phyloP scores from a whole-genome alignment of 2,888 invertebrate species.

The Theretra japonica region DNA sequence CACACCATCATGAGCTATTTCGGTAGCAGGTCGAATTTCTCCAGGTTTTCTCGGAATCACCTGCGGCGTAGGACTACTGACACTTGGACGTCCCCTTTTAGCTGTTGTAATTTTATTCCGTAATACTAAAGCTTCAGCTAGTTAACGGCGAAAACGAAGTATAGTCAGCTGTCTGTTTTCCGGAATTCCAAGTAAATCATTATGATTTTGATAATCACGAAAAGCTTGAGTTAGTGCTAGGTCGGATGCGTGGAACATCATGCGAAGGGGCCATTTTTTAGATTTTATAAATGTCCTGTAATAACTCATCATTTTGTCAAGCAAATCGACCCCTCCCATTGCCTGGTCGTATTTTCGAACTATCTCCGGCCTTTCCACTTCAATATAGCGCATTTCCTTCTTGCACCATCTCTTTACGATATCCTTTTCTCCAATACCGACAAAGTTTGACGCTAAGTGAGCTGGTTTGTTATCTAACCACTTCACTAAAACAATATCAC shows the following conservation, averaged over 20 bases:
- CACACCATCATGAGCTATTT: conserved; percentile 45
- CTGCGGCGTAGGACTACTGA: conserved; percentile 38
- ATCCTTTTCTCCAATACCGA: conserved; percentile 44
- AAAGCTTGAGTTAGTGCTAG: conserved; percentile 40
- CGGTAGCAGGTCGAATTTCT: conserved; percentile 41
- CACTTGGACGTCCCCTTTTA: conserved; percentile 46
- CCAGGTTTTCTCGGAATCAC: conserved; percentile 45
- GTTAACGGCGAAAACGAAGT: neutral
- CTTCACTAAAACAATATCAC: conserved; percentile 45
- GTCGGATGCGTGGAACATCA: neutral
- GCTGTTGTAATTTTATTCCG: conserved; percentile 40
- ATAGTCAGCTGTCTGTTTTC: conserved; percentile 31
- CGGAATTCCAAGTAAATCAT: conserved; percentile 38
- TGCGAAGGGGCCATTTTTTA: neutral
- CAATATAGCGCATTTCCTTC: conserved; percentile 36
- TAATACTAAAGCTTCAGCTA: conserved; percentile 45
- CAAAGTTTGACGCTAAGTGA: conserved; percentile 43
- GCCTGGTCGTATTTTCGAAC: conserved; percentile 45
- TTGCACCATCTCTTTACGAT: conserved; percentile 43
- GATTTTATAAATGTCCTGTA: conserved; percentile 50
- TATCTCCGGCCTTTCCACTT: neutral
- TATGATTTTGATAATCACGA: conserved; percentile 43
- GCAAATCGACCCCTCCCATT: conserved; percentile 52
- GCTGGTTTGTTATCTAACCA: conserved; percentile 46
- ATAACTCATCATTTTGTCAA: conserved; percentile 36